Evolutionary conservation across 2,797 vertebrate genomes (phyloP), one percentile per base, ranked within the genome.

Genomic region (Malacoraja senta): DNA sequence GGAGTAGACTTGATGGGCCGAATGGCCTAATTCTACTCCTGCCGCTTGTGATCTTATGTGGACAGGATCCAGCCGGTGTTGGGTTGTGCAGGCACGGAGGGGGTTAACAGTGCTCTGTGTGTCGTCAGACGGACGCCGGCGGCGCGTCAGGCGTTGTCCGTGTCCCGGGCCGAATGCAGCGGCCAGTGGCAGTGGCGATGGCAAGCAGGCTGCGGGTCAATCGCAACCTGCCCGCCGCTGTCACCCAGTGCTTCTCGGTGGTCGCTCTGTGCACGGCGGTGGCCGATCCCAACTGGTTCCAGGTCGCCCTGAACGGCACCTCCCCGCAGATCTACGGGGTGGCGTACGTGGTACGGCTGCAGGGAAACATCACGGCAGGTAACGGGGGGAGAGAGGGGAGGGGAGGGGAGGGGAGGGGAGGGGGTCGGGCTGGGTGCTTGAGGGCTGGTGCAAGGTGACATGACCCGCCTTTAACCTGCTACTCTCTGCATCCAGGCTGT

Each of bases 221-320:
- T 4, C 94, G 94, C 86, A 94, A 94, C 80, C 94, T 95, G 94
- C 94, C 95, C 0, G 95, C 95, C 0, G 95, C 95, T 0, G 94
- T 95, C 72, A 94, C 94, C 78, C 96, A 96, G 94, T 95, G 94
- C 93, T 94, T 96, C 93, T 95, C 94, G 8, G 93, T 95, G 93
- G 95, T 95, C 86, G 94, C 95, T 35, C 94, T 96, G 93, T 96
- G 96, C 94, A 96, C 83, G 8, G 95, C 95, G 74, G 95, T 96
- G 91, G 95, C 95, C 0, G 95, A 95, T 81, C 95, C 95, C 0
- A 95, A 95, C 94, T 96, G 96, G 96, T 95, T 96, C 93, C 93
- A 94, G 35, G 93, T 96, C 9, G 38, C 13, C n/a, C 26, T 93
- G 0, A 93, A 83, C 76, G 93, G 93, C 94, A 61, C 58, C 13